A percentile compares a stretch with the other conserved stretches of the same genome.
Evolutionary conservation across 2,888 invertebrate genomes (phyloP).

Genomic region (Cheilosia soror): DNA sequence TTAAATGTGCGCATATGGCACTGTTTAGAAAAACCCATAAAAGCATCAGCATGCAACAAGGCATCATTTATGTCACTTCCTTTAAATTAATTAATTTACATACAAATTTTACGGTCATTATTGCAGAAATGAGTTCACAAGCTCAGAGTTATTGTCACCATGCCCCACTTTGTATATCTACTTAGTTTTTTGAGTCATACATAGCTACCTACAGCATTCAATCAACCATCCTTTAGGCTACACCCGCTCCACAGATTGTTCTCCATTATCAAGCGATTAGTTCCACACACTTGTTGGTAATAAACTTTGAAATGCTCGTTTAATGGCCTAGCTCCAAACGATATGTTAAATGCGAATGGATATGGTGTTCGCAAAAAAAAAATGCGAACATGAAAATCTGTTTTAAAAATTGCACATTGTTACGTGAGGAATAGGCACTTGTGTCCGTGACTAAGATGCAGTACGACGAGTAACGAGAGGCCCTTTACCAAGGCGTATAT

Average conservation of each 20-base stretch:
- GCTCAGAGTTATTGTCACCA: slow-evolving; percentile 14
- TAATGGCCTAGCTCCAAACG: slow-evolving; percentile 56
- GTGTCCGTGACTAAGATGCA: slow-evolving; percentile 72
- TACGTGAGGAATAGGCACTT: slow-evolving; percentile 68
- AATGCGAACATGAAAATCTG: slow-evolving; percentile 4
- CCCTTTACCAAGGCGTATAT: slow-evolving; percentile 55
- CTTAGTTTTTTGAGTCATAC: slow-evolving; percentile 41
- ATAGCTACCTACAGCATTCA: slow-evolving; percentile 26
- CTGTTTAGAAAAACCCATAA: too few relatives aligned
- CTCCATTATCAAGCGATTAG: slow-evolving; percentile 60
- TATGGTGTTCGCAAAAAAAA: slow-evolving; percentile 33
- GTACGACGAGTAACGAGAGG: slow-evolving; percentile 42
- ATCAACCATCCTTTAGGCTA: slow-evolving; percentile 28
- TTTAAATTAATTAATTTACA: not conserved
- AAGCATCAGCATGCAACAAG: not conserved
- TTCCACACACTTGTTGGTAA: slow-evolving; percentile 72
- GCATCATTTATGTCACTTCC: not conserved
- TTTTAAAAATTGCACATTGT: slow-evolving; percentile 55
- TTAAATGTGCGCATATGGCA: too few relatives aligned
- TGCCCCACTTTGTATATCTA: slow-evolving; percentile 10
- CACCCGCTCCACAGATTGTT: slow-evolving; percentile 25
- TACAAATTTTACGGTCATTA: slow-evolving; percentile 15
- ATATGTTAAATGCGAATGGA: slow-evolving; percentile 41
- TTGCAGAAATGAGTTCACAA: not conserved
- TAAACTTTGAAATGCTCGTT: slow-evolving; percentile 62